These are phyloP conservation scores for Rhinopomastus cyanomelas DNA, from an alignment of 2,113 vertebrate genomes.

Conservation along the genomic window DNA sequence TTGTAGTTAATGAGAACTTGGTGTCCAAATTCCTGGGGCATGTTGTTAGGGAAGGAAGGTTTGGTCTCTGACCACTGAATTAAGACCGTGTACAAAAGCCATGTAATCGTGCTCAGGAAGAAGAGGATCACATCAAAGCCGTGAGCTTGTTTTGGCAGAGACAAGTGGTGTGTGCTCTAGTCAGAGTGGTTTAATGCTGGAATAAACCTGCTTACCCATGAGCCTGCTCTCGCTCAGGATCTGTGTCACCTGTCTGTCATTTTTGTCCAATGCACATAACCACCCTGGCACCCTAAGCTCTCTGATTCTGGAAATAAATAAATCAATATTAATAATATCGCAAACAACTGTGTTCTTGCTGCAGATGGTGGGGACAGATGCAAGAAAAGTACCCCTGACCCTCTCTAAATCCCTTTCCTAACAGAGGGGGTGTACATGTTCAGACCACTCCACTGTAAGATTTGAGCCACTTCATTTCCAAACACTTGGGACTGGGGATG, in stretches of 20 bases:
- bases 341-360: neutral
- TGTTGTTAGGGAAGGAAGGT: neutral
- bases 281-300: too few species aligned
- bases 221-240: neutral
- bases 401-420: neutral
- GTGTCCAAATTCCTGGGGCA: neutral
- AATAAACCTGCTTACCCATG: neutral
- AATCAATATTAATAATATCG: neutral
- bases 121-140: neutral
- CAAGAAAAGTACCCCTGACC: neutral
- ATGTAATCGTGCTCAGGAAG: rapidly evolving
- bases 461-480: neutral
- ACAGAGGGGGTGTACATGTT: neutral
- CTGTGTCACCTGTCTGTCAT: rapidly evolving
- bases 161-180: neutral
- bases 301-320: neutral
- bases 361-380: neutral
- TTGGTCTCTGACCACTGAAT: neutral
- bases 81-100: neutral
- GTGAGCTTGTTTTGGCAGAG: neutral
- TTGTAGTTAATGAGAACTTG: neutral
- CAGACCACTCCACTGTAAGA: neutral
- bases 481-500: too few species aligned
- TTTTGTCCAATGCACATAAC: neutral
- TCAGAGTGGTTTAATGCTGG: neutral